These are phyloP conservation scores for Heterohyrax brucei DNA, from an alignment of 2,797 vertebrate genomes.

Conservation along the genomic window DNA sequence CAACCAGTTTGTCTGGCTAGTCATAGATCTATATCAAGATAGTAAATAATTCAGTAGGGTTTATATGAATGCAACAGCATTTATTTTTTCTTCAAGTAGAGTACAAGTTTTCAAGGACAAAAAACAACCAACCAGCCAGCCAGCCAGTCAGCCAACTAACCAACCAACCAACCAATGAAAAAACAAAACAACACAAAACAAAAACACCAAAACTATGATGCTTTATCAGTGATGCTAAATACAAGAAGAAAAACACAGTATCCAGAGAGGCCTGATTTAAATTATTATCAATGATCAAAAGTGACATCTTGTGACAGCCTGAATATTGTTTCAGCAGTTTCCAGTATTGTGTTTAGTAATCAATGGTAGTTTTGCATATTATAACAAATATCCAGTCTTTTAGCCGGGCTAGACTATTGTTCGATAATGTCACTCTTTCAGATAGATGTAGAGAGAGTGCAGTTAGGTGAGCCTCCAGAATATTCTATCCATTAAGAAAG, in stretches of 20 bases:
- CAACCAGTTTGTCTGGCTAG: background rate
- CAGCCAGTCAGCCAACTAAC: no score
- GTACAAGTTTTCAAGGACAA: constrained; percentile 10
- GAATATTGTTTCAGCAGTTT: background rate
- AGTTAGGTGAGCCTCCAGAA: constrained; percentile 62
- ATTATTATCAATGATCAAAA: constrained; percentile 3
- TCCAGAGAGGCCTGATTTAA: background rate
- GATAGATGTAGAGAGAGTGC: constrained; percentile 12
- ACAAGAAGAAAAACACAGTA: constrained; percentile 12
- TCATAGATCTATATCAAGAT: background rate
- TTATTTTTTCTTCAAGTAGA: background rate
- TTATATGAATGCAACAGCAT: background rate
- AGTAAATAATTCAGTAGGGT: background rate
- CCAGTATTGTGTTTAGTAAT: constrained; percentile 4
- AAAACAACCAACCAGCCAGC: background rate
- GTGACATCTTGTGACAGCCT: background rate
- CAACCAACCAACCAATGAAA: no score
- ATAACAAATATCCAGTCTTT: background rate
- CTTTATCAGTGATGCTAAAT: background rate
- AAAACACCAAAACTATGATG: background rate
- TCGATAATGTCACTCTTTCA: constrained; percentile 43
- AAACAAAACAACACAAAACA: no score
- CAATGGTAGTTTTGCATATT: constrained; percentile 23
- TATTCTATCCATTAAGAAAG: constrained; percentile 33
- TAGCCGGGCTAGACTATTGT: background rate